Base-by-base conservation (phyloP, 2,797 vertebrate genomes). In the Periparus ater region DNA sequence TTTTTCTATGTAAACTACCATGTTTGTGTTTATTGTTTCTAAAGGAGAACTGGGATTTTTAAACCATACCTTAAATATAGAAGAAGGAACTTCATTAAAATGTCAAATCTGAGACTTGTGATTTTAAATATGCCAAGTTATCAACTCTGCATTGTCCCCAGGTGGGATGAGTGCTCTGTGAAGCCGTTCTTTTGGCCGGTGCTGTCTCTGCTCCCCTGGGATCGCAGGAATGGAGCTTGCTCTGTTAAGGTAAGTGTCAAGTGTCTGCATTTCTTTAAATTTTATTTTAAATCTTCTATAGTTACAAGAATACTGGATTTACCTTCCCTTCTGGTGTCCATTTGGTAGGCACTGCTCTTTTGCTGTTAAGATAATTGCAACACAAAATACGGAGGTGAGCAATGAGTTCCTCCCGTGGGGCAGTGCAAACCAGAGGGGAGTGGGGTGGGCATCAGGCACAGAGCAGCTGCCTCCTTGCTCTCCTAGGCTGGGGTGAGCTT, bases 121-220 rank as follows among this genome's bases (percentile, higher is more conserved):
- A 57, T 79, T 50, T 42, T 50, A 77, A 80, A 47, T 42, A 3
- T 10, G 5, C 5, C 30, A 55, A 50, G 21, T 65, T 65, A 38
- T 8, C 29, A 48, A 29, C 1, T 0, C 16, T 23, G 27, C 0
- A 0, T 29, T 23, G 27, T 63, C 45, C 11, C 36, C 17, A 4
- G 6, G 18, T 54, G 54, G 47, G 50, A 45, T 0, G 2, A 71
- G 14, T 0, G 0, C n/a, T 57, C 34, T 51, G 13, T 42, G 53
- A n/a, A 71, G 13, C 11, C 2, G 1, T 70, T 23, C 17, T 82
- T 17, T 34, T 76, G 2, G 21, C 32, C 32, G 53, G 11, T 23
- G 16, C 53, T 60, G 63, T 51, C 45, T 75, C 30, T 68, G 11
- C 13, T 87, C 3, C 19, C 4, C 25, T 1, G 3, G 36, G 15